These are phyloP conservation scores for Lordiphosa collinella DNA, from an alignment of 1,140 invertebrate genomes.

Conservation along the genomic window DNA sequence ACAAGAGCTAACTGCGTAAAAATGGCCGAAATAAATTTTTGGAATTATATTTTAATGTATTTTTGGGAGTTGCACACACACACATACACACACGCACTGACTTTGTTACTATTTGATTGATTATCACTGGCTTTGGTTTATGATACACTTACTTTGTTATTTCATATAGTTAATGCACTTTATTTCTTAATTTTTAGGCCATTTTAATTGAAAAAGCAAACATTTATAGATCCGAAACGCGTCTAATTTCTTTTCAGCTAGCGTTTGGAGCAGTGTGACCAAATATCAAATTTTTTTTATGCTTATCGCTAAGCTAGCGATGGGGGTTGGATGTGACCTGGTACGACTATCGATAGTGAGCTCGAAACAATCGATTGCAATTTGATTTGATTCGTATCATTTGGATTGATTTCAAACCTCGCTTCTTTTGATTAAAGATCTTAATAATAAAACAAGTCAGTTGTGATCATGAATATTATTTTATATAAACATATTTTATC, in stretches of 20 bases:
- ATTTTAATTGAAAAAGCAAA: constrained; percentile 9
- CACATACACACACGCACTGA: constrained; percentile 18
- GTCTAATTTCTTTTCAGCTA: constrained; percentile 1
- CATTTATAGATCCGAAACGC: not conserved
- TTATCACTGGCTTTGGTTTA: not conserved
- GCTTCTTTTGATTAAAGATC: no score
- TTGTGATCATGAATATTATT: no score
- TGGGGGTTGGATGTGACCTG: no score
- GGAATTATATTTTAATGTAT: constrained; percentile 20
- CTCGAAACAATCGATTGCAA: no score
- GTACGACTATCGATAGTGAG: not conserved
- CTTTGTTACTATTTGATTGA: constrained; percentile 5
- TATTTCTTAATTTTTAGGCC: constrained; percentile 2
- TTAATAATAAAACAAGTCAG: no score
- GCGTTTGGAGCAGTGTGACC: not conserved
- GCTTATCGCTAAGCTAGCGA: not conserved
- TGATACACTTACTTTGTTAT: constrained; percentile 1
- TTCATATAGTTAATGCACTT: constrained; percentile 5
- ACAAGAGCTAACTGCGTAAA: constrained; percentile 39
- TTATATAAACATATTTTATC: no score
- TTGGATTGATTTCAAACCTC: no score
- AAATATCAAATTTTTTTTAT: no score
- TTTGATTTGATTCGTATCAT: no score
- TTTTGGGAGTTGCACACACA: constrained; percentile 13
- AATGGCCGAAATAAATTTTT: constrained; percentile 33